Evolutionary conservation across 2,113 vertebrate species (phyloP).

Genomic region (Rhinolophus ferrumequinum): DNA sequence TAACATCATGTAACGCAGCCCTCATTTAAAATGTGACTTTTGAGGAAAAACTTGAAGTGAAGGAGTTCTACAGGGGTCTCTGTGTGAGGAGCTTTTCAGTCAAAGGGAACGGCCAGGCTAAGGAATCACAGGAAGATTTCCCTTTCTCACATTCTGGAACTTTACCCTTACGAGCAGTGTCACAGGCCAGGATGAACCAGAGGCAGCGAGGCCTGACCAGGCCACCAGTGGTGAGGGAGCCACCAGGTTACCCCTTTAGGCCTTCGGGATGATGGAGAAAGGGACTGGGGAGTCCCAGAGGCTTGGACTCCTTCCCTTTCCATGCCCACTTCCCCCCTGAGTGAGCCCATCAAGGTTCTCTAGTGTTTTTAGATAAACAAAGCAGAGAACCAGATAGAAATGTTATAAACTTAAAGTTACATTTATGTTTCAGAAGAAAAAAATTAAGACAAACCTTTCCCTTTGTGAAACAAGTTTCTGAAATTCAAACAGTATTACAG

Average conservation of each 20-base stretch:
- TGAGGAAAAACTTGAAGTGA: slow-evolving; percentile 9
- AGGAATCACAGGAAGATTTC: not conserved
- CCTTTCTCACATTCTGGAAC: not conserved
- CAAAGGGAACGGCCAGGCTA: not conserved
- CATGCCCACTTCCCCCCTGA: not conserved
- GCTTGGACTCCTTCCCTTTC: not conserved
- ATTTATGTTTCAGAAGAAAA: slow-evolving; percentile 48
- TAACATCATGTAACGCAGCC: not conserved
- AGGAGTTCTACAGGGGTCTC: not conserved
- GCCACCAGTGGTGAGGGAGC: not conserved
- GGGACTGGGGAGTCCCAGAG: not conserved
- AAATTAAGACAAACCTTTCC: not conserved
- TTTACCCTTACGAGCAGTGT: not conserved
- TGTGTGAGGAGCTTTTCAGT: not conserved
- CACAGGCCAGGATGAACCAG: not conserved
- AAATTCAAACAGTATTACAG: not conserved
- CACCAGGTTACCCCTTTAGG: not conserved
- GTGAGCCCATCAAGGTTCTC: not conserved
- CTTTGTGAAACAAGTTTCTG: not conserved
- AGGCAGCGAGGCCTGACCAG: not conserved
- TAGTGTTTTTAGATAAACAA: not conserved
- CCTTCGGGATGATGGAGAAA: not conserved
- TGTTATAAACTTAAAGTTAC: not conserved
- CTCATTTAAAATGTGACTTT: not conserved
- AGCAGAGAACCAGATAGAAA: not conserved